Base-by-base conservation (phyloP, 1,140 invertebrate genomes). In the Drosophila teissieri region DNA sequence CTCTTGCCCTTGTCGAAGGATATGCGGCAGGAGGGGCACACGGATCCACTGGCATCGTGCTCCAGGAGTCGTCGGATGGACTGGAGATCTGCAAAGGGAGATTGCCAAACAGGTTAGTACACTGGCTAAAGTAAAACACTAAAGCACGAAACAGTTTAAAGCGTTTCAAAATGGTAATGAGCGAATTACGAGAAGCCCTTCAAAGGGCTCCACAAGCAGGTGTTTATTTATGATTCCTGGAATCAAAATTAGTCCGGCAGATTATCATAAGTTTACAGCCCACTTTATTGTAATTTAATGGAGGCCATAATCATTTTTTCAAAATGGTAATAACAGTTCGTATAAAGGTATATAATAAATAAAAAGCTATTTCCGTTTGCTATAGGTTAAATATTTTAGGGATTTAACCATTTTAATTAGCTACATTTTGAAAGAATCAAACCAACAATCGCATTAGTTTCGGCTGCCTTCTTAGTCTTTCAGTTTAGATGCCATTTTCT, bases 1-100 rank as follows among this genome's bases (percentile, higher is more conserved):
- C 98, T 98, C 93, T 98, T 98, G 92, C 97, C 97, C 93, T 97
- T 97, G 93, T 98, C 97, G 93, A 98, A 98, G 72, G 97, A 97
- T 95, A 98, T 97, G 92, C 96, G 95, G 93, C 96, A 97, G 91
- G 96, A 96, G 57, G 96, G 96, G 93, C 96, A 97, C 46, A 93
- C 94, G 37, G 94, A 94, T 68, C 94, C 94, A 37, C 94, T 94
- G 42, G 92, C 93, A 81, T 92, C 91, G 54, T 88, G 89, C 74
- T 92, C 91, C 76, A 92, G 72, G 48, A 92, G 78, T 42, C 90
- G 89, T 53, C 91, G 89, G 55, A 96, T 96, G 49, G 96, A 96
- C 67, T 96, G 95, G 72, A 97, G 93, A 94, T 96, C 96, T 97
- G 93, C 27, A 81, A 70, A 19, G 40, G 17, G 93, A 93, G 53